These are phyloP conservation scores for Apamea sordens DNA, from an alignment of 2,888 invertebrate genomes.

Conservation along the genomic window DNA sequence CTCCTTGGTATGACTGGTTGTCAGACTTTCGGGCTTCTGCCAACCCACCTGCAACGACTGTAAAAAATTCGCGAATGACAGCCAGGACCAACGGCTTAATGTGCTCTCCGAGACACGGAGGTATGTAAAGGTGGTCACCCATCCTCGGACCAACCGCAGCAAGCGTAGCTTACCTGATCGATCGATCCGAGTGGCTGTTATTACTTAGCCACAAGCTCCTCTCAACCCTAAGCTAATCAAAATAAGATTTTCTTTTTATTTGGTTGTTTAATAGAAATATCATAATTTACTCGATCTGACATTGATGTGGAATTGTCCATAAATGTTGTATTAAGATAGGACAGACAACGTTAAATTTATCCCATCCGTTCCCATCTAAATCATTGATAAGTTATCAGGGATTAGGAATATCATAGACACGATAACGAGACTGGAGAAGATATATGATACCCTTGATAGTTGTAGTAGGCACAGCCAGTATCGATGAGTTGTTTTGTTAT, in stretches of 20 bases:
- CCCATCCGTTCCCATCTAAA: slow-evolving; percentile 43
- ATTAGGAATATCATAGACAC: slow-evolving; percentile 53
- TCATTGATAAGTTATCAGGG: slow-evolving; percentile 58
- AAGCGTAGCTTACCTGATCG: too few relatives aligned
- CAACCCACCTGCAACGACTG: too few relatives aligned
- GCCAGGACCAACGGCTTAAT: too few relatives aligned
- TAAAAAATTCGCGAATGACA: too few relatives aligned
- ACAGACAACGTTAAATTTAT: slow-evolving; percentile 40
- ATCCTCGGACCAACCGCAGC: too few relatives aligned
- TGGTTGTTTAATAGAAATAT: not conserved
- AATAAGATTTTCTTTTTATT: not conserved
- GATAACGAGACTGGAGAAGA: slow-evolving; percentile 45
- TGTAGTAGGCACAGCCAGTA: not conserved
- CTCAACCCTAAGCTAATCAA: not conserved
- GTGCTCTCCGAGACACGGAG: too few relatives aligned
- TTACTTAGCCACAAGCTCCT: too few relatives aligned
- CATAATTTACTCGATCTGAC: slow-evolving; percentile 9
- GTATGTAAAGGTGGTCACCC: too few relatives aligned
- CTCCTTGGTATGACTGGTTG: too few relatives aligned
- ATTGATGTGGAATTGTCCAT: slow-evolving; percentile 33
- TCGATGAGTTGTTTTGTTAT: slow-evolving; percentile 23
- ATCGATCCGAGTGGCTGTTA: too few relatives aligned
- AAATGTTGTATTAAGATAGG: slow-evolving; percentile 42
- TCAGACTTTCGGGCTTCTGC: too few relatives aligned
- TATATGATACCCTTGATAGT: slow-evolving; percentile 41